phyloP scores from a whole-genome alignment of 1,140 invertebrate species.

The Hormaphis cornu region DNA sequence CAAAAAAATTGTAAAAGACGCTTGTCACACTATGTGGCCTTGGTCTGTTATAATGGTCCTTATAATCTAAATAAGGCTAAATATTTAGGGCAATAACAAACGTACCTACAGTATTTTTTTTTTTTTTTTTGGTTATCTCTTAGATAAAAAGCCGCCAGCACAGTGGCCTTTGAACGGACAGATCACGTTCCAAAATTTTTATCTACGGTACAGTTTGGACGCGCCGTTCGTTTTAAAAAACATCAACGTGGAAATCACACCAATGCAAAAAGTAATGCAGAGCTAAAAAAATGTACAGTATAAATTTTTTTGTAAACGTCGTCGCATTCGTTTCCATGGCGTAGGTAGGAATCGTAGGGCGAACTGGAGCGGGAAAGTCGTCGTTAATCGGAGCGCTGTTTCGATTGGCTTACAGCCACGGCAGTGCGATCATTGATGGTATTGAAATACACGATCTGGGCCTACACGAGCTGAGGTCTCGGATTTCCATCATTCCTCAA shows the following conservation, averaged over 20 bases:
- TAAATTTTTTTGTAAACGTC: slow-evolving; percentile 38
- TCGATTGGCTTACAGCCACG: slow-evolving; percentile 56
- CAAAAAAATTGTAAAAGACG: no score
- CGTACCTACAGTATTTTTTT: no score
- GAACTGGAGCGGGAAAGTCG: slow-evolving; percentile 70
- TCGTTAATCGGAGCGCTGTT: slow-evolving; percentile 64
- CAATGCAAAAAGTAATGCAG: slow-evolving; percentile 58
- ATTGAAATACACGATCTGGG: slow-evolving; percentile 46
- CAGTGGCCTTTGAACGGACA: slow-evolving; percentile 60
- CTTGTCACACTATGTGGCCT: no score
- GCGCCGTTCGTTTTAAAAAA: slow-evolving; percentile 58
- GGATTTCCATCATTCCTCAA: slow-evolving; percentile 60
- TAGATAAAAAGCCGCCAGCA: slow-evolving; percentile 34
- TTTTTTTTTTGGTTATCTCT: no score
- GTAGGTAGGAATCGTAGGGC: slow-evolving; percentile 36
- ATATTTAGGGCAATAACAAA: no score
- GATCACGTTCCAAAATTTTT: slow-evolving; percentile 54
- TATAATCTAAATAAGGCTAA: no score
- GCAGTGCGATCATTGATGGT: slow-evolving; percentile 59
- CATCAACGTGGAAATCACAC: slow-evolving; percentile 57
- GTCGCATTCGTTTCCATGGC: slow-evolving; percentile 47
- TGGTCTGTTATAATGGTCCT: no score
- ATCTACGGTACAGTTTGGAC: slow-evolving; percentile 40
- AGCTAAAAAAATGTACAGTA: neutral
- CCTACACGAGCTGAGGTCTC: slow-evolving; percentile 54